Evolutionary conservation across 2,888 invertebrate species (phyloP).

Genomic region (Elmis aenea): DNA sequence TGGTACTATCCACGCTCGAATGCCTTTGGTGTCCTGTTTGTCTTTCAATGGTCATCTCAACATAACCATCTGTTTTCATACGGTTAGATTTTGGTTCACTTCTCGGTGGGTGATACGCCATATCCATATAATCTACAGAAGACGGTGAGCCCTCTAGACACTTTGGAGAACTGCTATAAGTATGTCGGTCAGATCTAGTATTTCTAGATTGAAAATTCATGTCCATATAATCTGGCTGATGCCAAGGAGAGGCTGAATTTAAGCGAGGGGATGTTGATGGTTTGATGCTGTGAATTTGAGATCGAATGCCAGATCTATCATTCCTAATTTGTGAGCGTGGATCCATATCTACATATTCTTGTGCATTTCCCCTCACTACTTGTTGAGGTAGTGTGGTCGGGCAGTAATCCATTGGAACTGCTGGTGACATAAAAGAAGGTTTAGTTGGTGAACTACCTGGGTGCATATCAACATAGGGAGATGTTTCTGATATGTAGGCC

Average conservation of each 20-base stretch:
- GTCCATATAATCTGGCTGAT: conserved; percentile 42
- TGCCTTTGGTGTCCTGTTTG: conserved; percentile 32
- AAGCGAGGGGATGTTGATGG: conserved; percentile 10
- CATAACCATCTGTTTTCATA: conserved; percentile 57
- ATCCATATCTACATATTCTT: conserved; percentile 46
- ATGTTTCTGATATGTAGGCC: conserved; percentile 35
- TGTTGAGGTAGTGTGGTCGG: conserved; percentile 31
- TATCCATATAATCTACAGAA: conserved; percentile 27
- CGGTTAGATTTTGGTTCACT: conserved; percentile 26
- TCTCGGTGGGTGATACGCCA: conserved; percentile 13
- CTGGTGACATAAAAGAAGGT: conserved; percentile 32
- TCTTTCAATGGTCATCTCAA: conserved; percentile 58
- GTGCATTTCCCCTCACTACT: conserved; percentile 31
- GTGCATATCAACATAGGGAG: conserved; percentile 51
- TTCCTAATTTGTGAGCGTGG: conserved; percentile 37
- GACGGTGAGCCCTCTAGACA: conserved; percentile 23
- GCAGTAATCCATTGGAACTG: conserved; percentile 41
- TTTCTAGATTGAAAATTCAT: conserved; percentile 45
- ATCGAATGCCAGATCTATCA: conserved; percentile 27
- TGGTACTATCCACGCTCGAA: conserved; percentile 37
- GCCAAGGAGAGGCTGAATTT: conserved; percentile 10
- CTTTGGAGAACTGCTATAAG: conserved; percentile 20
- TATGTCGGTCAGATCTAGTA: conserved; percentile 6
- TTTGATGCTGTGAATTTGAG: conserved; percentile 11
- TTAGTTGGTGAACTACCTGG: conserved; percentile 34